Base-by-base conservation (phyloP, 2,797 vertebrate species). In the Pseudochirops corinnae region DNA sequence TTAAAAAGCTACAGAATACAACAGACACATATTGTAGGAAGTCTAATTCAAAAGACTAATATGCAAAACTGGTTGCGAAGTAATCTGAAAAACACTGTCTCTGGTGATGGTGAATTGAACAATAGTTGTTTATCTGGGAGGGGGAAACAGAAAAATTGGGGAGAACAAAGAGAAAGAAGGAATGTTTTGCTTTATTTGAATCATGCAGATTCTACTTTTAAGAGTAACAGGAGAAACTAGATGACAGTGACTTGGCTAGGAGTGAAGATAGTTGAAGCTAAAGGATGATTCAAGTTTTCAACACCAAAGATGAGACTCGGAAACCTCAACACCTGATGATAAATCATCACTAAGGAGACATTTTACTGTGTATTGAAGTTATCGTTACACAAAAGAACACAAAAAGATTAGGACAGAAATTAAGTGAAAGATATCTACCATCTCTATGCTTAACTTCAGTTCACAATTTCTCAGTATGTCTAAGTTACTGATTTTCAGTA, bases 41-140 rank as follows among this genome's bases (percentile, higher is more conserved):
- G 96, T 92, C 91, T 93, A 95, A 97, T 90, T 94, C 56, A 92
- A 94, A 55, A 52, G 60, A 97, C 53, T 46, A 97, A 95, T 52
- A 94, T 91, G 56, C n/a, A 4, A 1, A 82, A 56, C 2, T 93
- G 33, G 93, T 1, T 90, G 55, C 39, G n/a, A 18, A 0, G 0
- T 90, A 96, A 94, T 16, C 55, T 52, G 46, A 96, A 53, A 4
- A 92, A 95, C 31, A 56, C 10, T 18, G 53, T 93, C 90, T 96
- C 91, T 93, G 96, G 0, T 74, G 74, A 97, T 56, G 55, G 58
- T 95, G 53, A 87, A 90, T 33, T 93, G 82, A 62, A 93, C 91
- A 96, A 92, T 60, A 82, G 24, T 90, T 91, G 2, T 18, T 92
- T 31, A 39, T 46, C 50, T 56, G 58, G 92, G 55, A 91, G 62